These are phyloP conservation scores for Sorex maritimensis DNA, from an alignment of 2,797 vertebrate species.

Conservation along the genomic window DNA sequence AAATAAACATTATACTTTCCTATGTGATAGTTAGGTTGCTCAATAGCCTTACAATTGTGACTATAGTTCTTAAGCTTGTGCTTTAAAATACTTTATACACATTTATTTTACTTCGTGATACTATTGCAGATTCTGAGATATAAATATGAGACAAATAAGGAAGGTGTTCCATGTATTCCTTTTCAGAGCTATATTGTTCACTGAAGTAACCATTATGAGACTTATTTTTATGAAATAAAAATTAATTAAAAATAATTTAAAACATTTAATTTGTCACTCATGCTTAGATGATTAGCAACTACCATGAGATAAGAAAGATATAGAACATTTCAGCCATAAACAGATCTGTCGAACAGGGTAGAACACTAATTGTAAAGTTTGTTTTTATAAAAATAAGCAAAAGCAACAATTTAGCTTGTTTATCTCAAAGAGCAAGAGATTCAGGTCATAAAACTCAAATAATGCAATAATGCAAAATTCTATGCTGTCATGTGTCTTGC, in stretches of 20 bases:
- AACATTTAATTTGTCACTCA: neutral
- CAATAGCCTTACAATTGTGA: neutral
- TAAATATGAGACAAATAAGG: neutral
- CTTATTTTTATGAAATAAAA: neutral
- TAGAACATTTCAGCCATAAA: neutral
- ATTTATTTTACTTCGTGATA: conserved; percentile 11
- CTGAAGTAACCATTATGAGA: neutral
- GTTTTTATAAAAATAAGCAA: conserved; percentile 22
- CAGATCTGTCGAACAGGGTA: neutral
- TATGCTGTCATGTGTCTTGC: conserved; percentile 20
- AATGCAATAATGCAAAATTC: conserved; percentile 6
- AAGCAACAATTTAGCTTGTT: neutral
- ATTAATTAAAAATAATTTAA: conserved; percentile 23
- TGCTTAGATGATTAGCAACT: neutral
- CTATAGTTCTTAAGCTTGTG: neutral
- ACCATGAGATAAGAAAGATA: neutral
- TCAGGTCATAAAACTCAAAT: neutral
- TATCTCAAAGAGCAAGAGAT: conserved; percentile 11
- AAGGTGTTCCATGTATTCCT: neutral
- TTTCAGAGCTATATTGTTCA: neutral
- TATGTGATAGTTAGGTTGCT: neutral
- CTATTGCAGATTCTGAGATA: conserved; percentile 30
- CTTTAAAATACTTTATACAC: neutral
- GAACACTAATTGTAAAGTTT: neutral
- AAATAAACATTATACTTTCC: neutral